Percentiles rank a stretch among this genome's conserved stretches.
These are phyloP conservation scores for Eurois occulta DNA, from an alignment of 2,888 invertebrate genomes.

Conservation along the genomic window DNA sequence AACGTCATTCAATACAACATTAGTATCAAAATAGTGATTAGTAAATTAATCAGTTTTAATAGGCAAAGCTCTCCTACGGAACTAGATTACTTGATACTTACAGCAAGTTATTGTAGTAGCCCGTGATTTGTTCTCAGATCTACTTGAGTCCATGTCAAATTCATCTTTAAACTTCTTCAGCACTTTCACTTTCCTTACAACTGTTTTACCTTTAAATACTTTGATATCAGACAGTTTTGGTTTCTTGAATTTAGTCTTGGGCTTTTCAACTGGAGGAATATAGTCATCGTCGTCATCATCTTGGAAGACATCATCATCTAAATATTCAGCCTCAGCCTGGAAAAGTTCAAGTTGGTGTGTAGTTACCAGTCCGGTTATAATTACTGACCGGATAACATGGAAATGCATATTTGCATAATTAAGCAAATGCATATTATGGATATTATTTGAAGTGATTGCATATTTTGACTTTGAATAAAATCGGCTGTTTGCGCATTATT, in stretches of 20 bases:
- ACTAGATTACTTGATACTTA: constrained; percentile 72
- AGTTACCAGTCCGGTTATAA: neutral
- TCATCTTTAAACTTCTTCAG: constrained; percentile 80
- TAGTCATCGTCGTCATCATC: constrained; percentile 87
- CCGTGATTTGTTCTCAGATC: constrained; percentile 73
- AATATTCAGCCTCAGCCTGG: constrained; percentile 82
- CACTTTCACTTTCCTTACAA: constrained; percentile 84
- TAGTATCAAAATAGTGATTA: neutral
- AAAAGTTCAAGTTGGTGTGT: constrained; percentile 13
- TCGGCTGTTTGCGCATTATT: no score
- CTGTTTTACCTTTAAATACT: constrained; percentile 84
- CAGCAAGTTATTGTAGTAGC: constrained; percentile 88
- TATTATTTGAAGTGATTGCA: neutral
- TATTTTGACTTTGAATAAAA: neutral
- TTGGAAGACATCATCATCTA: constrained; percentile 85
- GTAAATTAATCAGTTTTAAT: neutral
- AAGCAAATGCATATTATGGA: neutral
- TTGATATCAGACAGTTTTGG: constrained; percentile 84
- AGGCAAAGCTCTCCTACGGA: neutral
- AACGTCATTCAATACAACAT: no score
- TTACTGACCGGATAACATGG: neutral
- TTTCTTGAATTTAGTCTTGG: constrained; percentile 84
- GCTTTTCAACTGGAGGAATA: constrained; percentile 81
- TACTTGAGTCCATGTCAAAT: constrained; percentile 60
- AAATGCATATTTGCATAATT: neutral